Percentiles rank a stretch among this genome's conserved stretches.
These are phyloP conservation scores for Sinocyclocheilus anophthalmus DNA, from an alignment of 2,113 vertebrate genomes.

Conservation along the genomic window DNA sequence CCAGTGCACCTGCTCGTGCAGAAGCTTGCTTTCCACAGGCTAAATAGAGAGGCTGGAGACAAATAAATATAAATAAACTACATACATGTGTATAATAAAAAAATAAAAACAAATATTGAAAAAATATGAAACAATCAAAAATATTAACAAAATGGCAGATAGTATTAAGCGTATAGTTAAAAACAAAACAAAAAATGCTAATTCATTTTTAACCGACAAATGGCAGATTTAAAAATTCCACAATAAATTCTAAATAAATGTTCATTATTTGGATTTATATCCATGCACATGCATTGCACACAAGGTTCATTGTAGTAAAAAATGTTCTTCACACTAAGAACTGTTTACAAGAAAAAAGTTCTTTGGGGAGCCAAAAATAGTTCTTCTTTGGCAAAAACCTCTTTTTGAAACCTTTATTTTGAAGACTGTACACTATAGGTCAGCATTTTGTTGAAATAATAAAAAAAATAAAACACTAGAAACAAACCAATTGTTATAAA, in stretches of 20 bases:
- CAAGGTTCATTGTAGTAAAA: background rate
- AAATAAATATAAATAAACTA: background rate
- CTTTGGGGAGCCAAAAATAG: too few relatives aligned
- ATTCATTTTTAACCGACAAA: background rate
- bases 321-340: too few relatives aligned
- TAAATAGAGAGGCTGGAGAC: background rate
- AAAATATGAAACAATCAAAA: background rate
- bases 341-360: too few relatives aligned
- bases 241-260: background rate
- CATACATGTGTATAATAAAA: background rate
- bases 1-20: slow-evolving; percentile 38
- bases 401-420: too few relatives aligned
- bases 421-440: too few relatives aligned
- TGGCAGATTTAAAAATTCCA: background rate
- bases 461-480: too few relatives aligned
- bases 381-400: too few relatives aligned
- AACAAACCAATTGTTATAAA: too few relatives aligned
- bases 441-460: too few relatives aligned
- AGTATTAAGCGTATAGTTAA: background rate
- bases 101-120: background rate
- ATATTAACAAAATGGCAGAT: background rate
- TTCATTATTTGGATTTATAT: background rate
- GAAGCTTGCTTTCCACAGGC: background rate
- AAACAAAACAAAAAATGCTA: too few relatives aligned
- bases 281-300: too few relatives aligned